Base-by-base conservation (phyloP, 1,140 invertebrate genomes). In the Lysiphlebus fabarum region DNA sequence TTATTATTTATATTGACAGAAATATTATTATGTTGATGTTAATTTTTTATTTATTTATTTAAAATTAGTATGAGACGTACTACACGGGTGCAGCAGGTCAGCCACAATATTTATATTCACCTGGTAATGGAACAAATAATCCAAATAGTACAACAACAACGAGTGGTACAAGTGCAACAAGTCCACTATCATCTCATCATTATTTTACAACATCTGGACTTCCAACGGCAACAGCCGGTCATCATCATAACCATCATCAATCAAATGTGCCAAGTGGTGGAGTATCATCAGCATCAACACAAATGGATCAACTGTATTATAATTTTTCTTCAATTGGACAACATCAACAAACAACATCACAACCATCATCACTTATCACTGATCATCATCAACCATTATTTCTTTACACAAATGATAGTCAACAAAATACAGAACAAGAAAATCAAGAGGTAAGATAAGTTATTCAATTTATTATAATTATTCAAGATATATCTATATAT, bases 61-160 rank as follows among this genome's bases (percentile, higher is more conserved):
- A 53, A 57, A 26, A 26, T 65, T 60, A 79, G 77, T 79, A 78
- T 62, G 77, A 79, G 67, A 63, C 72, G 67, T 79, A 76, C 68
- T 79, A 75, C 63, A 55, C 72, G 70, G 77, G 75, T 62, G 67
- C 74, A 65, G 64, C 72, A 61, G 70, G 74, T 55, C 66, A 70
- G 49, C 64, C 72, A 47, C 72, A 66, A 36, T 79, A 73, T 40
- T 57, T 77, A 61, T 78, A 71, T 50, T 43, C 74, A 26, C 68
- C 71, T 10, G 70, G 70, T 58, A 67, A 66, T 47, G 65, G 5
- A 74, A 76, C 58, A 47, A 70, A 54, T 63, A 73, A 62, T 55
- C 61, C 59, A 17, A 65, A 65, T 59, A 68, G 70, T 9, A 64
- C 64, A 14, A 71, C 62, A 37, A 67, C 64, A 10, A 69, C 63